These are phyloP conservation scores for Lucilia cuprina DNA, from an alignment of 1,140 invertebrate genomes.

Conservation along the genomic window DNA sequence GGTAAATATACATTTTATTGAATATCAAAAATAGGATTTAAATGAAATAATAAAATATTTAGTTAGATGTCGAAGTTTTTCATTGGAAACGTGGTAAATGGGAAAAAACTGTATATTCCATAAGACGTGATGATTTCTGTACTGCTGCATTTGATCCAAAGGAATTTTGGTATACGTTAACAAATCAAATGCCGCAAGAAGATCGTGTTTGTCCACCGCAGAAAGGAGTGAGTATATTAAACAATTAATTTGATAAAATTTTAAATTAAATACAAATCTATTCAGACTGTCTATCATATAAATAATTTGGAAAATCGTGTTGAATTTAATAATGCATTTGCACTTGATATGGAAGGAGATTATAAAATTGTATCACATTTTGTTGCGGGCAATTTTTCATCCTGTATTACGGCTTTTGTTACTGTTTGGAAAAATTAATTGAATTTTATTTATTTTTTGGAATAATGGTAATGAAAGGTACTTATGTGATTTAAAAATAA, in stretches of 20 bases:
- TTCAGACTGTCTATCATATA: not conserved
- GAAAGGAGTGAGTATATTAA: slow-evolving; percentile 15
- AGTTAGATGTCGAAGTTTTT: slow-evolving; percentile 11
- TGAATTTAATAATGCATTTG: not conserved
- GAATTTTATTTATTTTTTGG: no score
- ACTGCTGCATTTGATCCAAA: not conserved
- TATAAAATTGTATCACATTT: not conserved
- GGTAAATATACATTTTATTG: not conserved
- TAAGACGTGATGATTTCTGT: slow-evolving; percentile 26
- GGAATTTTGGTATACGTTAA: slow-evolving; percentile 16
- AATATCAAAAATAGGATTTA: not conserved
- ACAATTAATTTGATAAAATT: not conserved
- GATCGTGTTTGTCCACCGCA: slow-evolving; percentile 24
- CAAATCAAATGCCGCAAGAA: not conserved
- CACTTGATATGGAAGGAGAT: not conserved
- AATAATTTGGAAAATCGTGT: slow-evolving; percentile 19
- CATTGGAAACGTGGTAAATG: slow-evolving; percentile 29
- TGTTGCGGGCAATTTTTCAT: not conserved
- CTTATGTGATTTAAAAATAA: no score
- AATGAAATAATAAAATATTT: no score
- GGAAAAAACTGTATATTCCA: slow-evolving; percentile 1
- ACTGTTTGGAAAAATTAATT: slow-evolving; percentile 3
- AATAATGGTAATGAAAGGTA: no score
- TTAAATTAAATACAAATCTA: not conserved
- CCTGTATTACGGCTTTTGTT: not conserved